Percentiles rank a stretch among this genome's conserved stretches.
phyloP scores from a whole-genome alignment of 1,140 invertebrate species.

The Brachionus plicatilis region DNA sequence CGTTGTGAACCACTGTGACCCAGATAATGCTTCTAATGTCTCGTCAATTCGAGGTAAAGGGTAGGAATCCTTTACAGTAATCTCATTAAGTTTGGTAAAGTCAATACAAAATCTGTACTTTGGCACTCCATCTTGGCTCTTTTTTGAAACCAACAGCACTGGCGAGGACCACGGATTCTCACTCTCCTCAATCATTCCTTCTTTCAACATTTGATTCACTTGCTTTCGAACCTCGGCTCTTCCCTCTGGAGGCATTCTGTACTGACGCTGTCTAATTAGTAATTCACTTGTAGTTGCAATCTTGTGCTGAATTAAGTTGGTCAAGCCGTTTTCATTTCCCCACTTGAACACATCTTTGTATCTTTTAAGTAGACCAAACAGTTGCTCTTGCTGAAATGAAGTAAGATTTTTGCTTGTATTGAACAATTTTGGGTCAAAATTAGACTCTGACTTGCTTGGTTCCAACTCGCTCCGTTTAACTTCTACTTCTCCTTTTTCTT shows the following conservation, averaged over 20 bases:
- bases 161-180: neutral
- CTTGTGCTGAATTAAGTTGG: neutral
- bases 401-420: neutral
- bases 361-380: neutral
- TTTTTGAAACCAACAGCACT: constrained; percentile 12
- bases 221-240: neutral
- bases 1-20: neutral
- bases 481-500: neutral
- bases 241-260: neutral
- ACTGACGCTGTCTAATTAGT: neutral
- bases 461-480: neutral
- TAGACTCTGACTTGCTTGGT: neutral
- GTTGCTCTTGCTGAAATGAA: neutral
- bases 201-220: constrained; percentile 6
- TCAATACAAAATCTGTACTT: constrained; percentile 23
- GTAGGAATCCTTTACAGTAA: constrained; percentile 6
- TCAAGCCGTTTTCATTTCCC: neutral
- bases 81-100: neutral
- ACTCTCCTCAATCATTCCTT: constrained; percentile 42
- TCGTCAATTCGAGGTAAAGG: constrained; percentile 36
- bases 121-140: neutral
- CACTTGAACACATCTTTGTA: neutral
- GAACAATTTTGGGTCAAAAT: neutral
- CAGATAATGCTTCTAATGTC: neutral
- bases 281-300: neutral